These are phyloP conservation scores for Aethes cnicana DNA, from an alignment of 2,888 invertebrate species.

Conservation along the genomic window DNA sequence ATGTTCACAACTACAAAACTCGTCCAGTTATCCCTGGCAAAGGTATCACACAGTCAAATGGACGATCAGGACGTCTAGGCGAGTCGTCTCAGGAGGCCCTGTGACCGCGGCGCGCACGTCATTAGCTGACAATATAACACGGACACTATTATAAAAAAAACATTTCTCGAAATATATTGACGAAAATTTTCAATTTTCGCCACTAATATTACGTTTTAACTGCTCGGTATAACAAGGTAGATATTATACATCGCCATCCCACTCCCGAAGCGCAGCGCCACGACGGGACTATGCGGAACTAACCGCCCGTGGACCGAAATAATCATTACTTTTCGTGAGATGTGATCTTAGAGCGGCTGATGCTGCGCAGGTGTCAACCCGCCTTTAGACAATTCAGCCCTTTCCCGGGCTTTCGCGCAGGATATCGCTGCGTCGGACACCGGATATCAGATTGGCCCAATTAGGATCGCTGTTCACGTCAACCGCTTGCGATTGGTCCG, in stretches of 20 bases:
- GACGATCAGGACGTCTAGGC: constrained; percentile 42
- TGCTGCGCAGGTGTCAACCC: constrained; percentile 73
- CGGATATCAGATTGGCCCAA: constrained; percentile 71
- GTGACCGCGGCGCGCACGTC: constrained; percentile 8
- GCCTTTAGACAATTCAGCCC: constrained; percentile 47
- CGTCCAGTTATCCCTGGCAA: constrained; percentile 42
- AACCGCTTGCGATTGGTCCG: constrained; percentile 54
- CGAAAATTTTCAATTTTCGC: constrained; percentile 63
- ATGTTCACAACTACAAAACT: constrained; percentile 27
- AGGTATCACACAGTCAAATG: constrained; percentile 47
- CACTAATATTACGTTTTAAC: constrained; percentile 69
- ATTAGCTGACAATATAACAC: constrained; percentile 24
- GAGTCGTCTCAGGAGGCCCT: constrained; percentile 1
- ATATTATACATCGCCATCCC: constrained; percentile 60
- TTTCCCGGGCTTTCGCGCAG: constrained; percentile 78
- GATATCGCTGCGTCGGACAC: constrained; percentile 61
- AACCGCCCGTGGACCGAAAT: constrained; percentile 76
- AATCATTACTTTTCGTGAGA: constrained; percentile 83
- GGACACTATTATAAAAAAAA: constrained; percentile 31
- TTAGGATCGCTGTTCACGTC: constrained; percentile 57
- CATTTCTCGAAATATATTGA: constrained; percentile 42
- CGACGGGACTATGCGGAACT: constrained; percentile 74
- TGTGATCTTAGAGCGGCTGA: constrained; percentile 75
- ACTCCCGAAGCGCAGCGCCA: constrained; percentile 66
- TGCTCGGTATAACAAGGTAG: constrained; percentile 62